Evolutionary conservation across 2,797 vertebrate genomes (phyloP), one percentile per base, ranked within the genome.

Genomic region (Podarcis siculus): DNA sequence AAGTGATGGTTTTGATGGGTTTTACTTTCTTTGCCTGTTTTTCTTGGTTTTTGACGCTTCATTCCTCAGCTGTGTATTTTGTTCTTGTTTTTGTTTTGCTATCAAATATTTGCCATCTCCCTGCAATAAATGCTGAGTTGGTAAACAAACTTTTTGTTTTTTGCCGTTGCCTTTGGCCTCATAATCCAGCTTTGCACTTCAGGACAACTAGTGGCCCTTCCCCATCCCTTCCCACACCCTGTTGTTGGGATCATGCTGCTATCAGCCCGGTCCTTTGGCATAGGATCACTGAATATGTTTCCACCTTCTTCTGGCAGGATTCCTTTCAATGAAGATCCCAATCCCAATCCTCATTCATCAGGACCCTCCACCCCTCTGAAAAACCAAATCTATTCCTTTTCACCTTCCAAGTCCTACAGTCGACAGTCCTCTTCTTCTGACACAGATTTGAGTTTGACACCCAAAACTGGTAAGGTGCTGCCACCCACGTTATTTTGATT

Each of bases 291-390:
- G 97, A 98, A 97, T 97, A 94, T 98, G 96, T 98, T 96, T 98
- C 97, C 97, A 97, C 97, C 98, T 98, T 99, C 98, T 98, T 98
- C 99, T 98, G 98, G 98, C 99, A 99, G 99, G 98, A 98, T 97
- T 96, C 98, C 98, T 97, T 99, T 99, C 98, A 98, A 96, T 98
- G 99, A 99, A 98, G 99, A 99, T 96, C 98, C 98, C 97, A 98
- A 98, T 95, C 98, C 97, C 96, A 97, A 98, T 96, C 97, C 97
- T 96, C 97, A 98, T 95, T 99, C 98, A 98, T 98, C 98, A 96
- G 98, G 98, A 98, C 99, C 98, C 96, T 98, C 98, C 95, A 99
- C 98, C 98, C 99, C 99, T 98, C 98, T 99, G 98, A 98, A 98
- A 99, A 98, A 98, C 97, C 99, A 98, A 96, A 98, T 98, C 97